These are phyloP conservation scores for Harlomillsia oculata DNA, from an alignment of 1,140 invertebrate species.

Conservation along the genomic window DNA sequence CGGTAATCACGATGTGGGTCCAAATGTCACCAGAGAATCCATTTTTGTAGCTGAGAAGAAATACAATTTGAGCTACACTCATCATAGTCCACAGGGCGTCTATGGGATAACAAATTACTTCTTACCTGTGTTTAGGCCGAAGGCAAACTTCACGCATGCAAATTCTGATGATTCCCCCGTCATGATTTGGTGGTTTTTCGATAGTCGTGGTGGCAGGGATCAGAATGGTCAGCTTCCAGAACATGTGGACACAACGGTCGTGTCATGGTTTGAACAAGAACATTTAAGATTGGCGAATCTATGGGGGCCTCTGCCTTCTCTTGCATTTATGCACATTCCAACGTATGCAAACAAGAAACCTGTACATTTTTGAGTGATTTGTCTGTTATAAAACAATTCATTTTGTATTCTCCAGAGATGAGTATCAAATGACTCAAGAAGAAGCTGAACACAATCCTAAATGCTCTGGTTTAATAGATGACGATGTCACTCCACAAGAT, in stretches of 20 bases:
- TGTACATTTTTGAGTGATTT: neutral
- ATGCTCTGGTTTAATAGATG: constrained; percentile 11
- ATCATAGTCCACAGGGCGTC: neutral
- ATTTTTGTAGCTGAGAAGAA: constrained; percentile 19
- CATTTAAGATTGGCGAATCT: neutral
- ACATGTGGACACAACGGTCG: constrained; percentile 9
- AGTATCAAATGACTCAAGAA: constrained; percentile 9
- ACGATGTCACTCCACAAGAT: constrained; percentile 14
- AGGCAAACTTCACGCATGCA: neutral
- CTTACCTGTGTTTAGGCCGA: constrained; percentile 9
- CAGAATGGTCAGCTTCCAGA: constrained; percentile 3
- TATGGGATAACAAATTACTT: constrained; percentile 21
- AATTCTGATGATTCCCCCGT: constrained; percentile 4
- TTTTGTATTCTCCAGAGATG: constrained; percentile 1
- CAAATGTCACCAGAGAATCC: constrained; percentile 19
- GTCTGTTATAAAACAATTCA: too few species aligned
- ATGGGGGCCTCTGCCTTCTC: constrained; percentile 13
- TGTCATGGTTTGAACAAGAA: constrained; percentile 1
- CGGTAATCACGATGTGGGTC: constrained; percentile 25
- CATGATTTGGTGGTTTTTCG: constrained; percentile 25
- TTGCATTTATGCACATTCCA: constrained; percentile 23
- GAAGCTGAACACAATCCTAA: neutral
- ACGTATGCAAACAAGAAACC: neutral
- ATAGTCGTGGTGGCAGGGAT: constrained; percentile 16
- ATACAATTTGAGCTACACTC: constrained; percentile 7